A percentile compares a stretch with the other conserved stretches of the same genome.
These are phyloP conservation scores for Pissodes strobi DNA, from an alignment of 1,140 invertebrate species.

Conservation along the genomic window DNA sequence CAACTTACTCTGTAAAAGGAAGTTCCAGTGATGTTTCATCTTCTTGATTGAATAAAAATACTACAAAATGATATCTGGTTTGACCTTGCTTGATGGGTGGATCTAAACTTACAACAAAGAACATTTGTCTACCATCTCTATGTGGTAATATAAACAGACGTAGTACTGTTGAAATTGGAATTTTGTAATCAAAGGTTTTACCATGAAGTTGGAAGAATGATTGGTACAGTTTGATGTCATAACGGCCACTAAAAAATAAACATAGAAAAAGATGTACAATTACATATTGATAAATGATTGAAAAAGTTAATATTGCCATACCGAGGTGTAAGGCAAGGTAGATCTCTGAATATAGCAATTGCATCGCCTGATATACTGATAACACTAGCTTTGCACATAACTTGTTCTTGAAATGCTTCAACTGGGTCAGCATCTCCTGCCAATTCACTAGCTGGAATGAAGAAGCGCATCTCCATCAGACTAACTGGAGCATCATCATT, in stretches of 20 bases:
- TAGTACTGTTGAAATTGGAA: slow-evolving; percentile 94
- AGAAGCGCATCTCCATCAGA: slow-evolving; percentile 96
- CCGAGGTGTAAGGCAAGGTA: slow-evolving; percentile 98
- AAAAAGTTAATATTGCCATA: slow-evolving; percentile 50
- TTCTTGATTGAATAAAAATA: slow-evolving; percentile 92
- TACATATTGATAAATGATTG: too few relatives aligned
- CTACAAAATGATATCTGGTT: slow-evolving; percentile 94
- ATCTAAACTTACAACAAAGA: slow-evolving; percentile 98
- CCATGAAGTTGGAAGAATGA: slow-evolving; percentile 98
- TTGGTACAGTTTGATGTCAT: slow-evolving; percentile 98
- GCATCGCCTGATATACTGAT: slow-evolving; percentile 97
- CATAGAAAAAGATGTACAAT: slow-evolving; percentile 35
- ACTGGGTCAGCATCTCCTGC: slow-evolving; percentile 87
- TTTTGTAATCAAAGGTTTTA: slow-evolving; percentile 99
- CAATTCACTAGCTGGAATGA: slow-evolving; percentile 88
- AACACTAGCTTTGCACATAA: slow-evolving; percentile 96
- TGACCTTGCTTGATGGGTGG: slow-evolving; percentile 99
- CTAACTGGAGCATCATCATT: slow-evolving; percentile 98
- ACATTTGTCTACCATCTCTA: slow-evolving; percentile 97
- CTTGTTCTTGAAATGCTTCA: slow-evolving; percentile 93
- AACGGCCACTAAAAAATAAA: slow-evolving; percentile 84
- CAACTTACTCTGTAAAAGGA: slow-evolving; percentile 82
- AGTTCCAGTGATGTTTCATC: slow-evolving; percentile 94
- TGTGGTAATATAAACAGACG: slow-evolving; percentile 95
- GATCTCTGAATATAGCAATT: slow-evolving; percentile 94